Base-by-base conservation (phyloP, 2,797 vertebrate genomes). In the Mus minutoides region DNA sequence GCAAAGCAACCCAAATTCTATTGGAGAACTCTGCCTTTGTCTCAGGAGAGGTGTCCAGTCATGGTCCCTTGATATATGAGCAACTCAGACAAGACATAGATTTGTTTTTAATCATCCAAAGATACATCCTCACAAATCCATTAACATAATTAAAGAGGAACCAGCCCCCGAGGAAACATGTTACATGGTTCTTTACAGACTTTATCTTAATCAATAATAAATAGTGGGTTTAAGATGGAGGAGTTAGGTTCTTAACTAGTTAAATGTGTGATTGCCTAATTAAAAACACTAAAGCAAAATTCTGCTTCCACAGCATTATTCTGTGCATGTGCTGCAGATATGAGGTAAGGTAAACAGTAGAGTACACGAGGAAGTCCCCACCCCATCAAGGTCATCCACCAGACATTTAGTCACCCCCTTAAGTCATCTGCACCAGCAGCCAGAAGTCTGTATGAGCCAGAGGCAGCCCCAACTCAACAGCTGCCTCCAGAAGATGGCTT, bases 201-300 rank as follows among this genome's bases (percentile, higher is more conserved):
- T 21, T 26, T 31, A 64, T 84, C 58, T 84, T 21, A 31, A 64
- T 52, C 12, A n/a, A 67, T n/a, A 85, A 69, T 52, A 52, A n/a
- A 84, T 58, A 37, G 24, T 21, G 69, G 19, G n/a, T 71, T 40
- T 84, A 73, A 73, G 52, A 14, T 60, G 60, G 34, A 84, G 9
- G 86, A 43, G 2, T 76, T 88, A 43, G 83, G 43, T n/a, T 49
- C 37, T 76, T 58, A 76, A 40, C 40, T 75, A 79, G 10, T 46
- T 90, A 77, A 13, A 3, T 78, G 29, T 52, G 26, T 77, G 6
- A 11, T 54, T 87, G 11, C 22, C 91, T 87, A 52, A 43, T 84
- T 84, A 10, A 76, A 85, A 88, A 54, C 62, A 67, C 34, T 86
- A 82, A 90, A 90, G 67, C 40, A 69, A 60, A 86, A 60, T 52